Evolutionary conservation across 1,140 invertebrate genomes (phyloP), one percentile per base, ranked within the genome.

Genomic region (Apis florea): DNA sequence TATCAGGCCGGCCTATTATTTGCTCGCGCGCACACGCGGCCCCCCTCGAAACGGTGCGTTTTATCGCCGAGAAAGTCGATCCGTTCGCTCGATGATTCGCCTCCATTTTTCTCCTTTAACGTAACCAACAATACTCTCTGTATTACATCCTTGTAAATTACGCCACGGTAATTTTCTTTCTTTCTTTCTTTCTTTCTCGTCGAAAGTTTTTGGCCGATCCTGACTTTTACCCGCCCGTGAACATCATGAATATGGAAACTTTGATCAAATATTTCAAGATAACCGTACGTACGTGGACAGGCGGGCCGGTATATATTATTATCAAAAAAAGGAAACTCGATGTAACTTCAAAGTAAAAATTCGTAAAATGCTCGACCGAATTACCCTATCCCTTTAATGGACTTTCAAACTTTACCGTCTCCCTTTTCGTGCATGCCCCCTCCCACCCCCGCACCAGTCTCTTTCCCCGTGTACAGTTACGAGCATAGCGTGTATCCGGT

Each of bases 1-100:
- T 78, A 59, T 24, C 76, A 19, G 11, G 2, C 66, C 40, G n/a
- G 51, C 53, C 76, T 70, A 78, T 69, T 70, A 78, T 78, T 78
- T 78, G 51, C 76, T 26, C 61, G 75, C 66, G 17, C n/a, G 61
- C 51, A n/a, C 63, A 11, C 47, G 74, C 15, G 61, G 54, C 24
- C 47, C 24, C 54, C 49, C 40, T 40, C 31, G 31, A 40, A 78
- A 76, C 74, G 63, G 56, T n/a, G 67, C 66, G 68, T 70, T 70
- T 78, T 69, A 59, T 78, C 76, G 51, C 13, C 40, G 19, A 1
- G 13, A 12, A 26, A 15, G 21, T 54, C 47, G 59, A 76, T 49
- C 61, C 71, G 49, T 26, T 24, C 40, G 40, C n/a, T 19, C 15
- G 31, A 0, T n/a, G 8, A 47, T 63, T 19, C n/a, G 15, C 17